Percentiles rank a stretch among this genome's conserved stretches.
Evolutionary conservation across 2,888 invertebrate genomes (phyloP).

Genomic region (Hetaerina titia): DNA sequence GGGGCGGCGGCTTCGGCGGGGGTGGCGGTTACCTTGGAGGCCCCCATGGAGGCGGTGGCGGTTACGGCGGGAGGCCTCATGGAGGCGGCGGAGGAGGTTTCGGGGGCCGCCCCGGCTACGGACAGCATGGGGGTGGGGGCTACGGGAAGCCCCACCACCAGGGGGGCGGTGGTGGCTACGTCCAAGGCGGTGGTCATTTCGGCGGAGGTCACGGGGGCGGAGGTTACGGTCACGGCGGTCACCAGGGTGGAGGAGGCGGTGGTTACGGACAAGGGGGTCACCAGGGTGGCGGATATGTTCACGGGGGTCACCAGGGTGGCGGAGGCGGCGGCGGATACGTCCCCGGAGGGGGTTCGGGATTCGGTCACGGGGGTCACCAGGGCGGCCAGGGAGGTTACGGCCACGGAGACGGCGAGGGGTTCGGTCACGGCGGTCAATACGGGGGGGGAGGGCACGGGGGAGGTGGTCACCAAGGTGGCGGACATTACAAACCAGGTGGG

Average conservation of each 20-base stretch:
- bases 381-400: background rate
- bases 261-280: background rate
- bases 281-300: background rate
- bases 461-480: background rate
- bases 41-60: background rate
- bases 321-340: background rate
- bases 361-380: background rate
- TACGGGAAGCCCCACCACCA: too few species aligned
- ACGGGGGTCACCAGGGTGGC: background rate
- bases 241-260: background rate
- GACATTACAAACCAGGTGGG: too few species aligned
- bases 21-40: background rate
- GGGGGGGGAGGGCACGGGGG: background rate
- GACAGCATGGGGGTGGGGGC: background rate
- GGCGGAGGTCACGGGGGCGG: background rate
- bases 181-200: background rate
- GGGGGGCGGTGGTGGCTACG: background rate
- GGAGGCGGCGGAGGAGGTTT: background rate
- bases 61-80: too few species aligned
- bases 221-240: background rate
- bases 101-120: background rate
- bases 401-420: background rate
- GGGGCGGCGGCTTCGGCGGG: background rate
- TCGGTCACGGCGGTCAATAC: background rate
- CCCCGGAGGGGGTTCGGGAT: background rate